These are phyloP conservation scores for Cervus canadensis DNA, from an alignment of 2,113 vertebrate genomes.

Conservation along the genomic window DNA sequence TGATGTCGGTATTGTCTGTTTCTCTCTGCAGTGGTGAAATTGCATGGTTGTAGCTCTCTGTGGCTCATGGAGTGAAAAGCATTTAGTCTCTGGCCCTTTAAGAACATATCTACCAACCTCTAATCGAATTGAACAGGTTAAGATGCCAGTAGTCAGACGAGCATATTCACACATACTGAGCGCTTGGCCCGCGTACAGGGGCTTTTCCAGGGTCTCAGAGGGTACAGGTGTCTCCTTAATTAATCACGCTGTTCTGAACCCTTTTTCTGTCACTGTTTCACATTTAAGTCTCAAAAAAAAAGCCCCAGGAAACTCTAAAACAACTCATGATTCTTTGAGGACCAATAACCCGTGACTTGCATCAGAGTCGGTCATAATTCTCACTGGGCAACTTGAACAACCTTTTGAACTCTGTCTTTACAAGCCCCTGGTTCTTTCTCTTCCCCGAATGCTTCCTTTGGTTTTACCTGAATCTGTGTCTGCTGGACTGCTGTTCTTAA, in stretches of 20 bases:
- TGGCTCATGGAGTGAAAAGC: not conserved
- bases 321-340: not conserved
- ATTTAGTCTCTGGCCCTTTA: not conserved
- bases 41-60: rapidly evolving
- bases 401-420: not conserved
- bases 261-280: not conserved
- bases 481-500: not conserved
- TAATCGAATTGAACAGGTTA: not conserved
- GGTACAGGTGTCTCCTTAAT: too few relatives aligned
- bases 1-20: rapidly evolving
- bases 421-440: not conserved
- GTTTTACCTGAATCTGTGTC: not conserved
- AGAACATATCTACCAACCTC: not conserved
- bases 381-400: not conserved
- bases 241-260: not conserved
- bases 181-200: rapidly evolving
- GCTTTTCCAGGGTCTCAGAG: not conserved
- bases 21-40: too few relatives aligned
- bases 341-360: not conserved
- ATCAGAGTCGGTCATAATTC: not conserved
- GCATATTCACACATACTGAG: rapidly evolving
- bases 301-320: not conserved
- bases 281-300: not conserved
- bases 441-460: not conserved
- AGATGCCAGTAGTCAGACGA: not conserved